Conservation (phyloP, 2,888 invertebrate genomes). For the Drosophila mulleri region DNA sequence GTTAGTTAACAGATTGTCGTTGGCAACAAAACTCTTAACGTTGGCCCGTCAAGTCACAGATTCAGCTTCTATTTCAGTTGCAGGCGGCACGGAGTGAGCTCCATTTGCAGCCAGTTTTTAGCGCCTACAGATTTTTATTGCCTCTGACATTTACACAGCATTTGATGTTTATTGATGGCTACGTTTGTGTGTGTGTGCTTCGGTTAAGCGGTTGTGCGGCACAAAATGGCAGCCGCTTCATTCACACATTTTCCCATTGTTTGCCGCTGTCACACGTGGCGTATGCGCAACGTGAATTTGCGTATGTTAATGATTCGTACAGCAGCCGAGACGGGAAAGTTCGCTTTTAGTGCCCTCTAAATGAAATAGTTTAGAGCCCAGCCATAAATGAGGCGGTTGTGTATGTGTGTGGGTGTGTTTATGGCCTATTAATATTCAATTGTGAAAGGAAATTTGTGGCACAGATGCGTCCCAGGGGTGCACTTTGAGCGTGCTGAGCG, state of each 20-base stretch:
- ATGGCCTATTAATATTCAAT: conserved; percentile 70
- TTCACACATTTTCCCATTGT: conserved; percentile 51
- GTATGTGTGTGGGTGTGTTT: conserved; percentile 35
- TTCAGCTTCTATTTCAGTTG: conserved; percentile 43
- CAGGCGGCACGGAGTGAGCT: background rate
- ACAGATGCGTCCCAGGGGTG: conserved; percentile 42
- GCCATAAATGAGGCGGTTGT: conserved; percentile 53
- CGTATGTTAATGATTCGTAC: conserved; percentile 60
- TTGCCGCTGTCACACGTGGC: conserved; percentile 55
- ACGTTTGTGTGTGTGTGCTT: conserved; percentile 16
- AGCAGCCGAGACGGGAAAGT: conserved; percentile 29
- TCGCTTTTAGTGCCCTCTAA: conserved; percentile 51
- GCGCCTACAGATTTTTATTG: conserved; percentile 73
- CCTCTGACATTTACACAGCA: conserved; percentile 67
- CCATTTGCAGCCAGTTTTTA: conserved; percentile 42
- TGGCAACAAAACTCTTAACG: conserved; percentile 61
- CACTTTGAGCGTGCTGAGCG: conserved; percentile 33
- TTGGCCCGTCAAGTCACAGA: conserved; percentile 60
- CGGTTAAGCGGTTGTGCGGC: conserved; percentile 65
- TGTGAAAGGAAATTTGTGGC: conserved; percentile 48
- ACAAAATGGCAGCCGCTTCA: conserved; percentile 52
- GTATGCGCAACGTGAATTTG: conserved; percentile 58
- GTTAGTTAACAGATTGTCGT: conserved; percentile 63
- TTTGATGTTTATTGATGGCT: conserved; percentile 67
- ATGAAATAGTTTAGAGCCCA: conserved; percentile 57